phyloP scores from a whole-genome alignment of 2,797 vertebrate genomes.

The Ambastaia sidthimunki region DNA sequence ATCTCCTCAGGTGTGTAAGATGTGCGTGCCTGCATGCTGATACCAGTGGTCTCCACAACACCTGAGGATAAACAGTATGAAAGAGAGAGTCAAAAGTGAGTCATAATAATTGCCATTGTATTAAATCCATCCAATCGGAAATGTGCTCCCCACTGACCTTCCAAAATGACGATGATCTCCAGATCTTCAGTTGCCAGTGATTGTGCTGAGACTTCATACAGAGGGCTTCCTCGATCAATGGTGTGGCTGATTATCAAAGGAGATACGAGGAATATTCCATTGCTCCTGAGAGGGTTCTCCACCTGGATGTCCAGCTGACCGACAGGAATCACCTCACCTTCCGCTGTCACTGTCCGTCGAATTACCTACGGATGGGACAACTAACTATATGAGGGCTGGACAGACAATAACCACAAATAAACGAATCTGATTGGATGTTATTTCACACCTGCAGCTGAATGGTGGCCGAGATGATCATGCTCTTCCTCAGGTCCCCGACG shows the following conservation, averaged over 20 bases:
- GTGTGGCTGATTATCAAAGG: constrained; percentile 94
- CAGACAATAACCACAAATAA: not conserved
- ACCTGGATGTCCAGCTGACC: constrained; percentile 95
- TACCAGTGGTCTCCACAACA: constrained; percentile 96
- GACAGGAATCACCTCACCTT: constrained; percentile 95
- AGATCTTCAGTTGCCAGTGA: constrained; percentile 87
- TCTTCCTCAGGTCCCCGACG: constrained; percentile 93
- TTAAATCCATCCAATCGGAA: not conserved
- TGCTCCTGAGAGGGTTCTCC: constrained; percentile 94
- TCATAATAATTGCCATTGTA: not conserved
- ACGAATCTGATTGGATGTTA: not conserved
- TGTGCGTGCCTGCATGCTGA: constrained; percentile 94
- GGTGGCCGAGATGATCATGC: constrained; percentile 97
- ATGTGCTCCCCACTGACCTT: constrained; percentile 74
- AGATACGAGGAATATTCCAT: constrained; percentile 95
- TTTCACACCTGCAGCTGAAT: constrained; percentile 88
- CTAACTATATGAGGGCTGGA: not conserved
- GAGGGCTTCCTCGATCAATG: constrained; percentile 90
- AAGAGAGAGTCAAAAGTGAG: too few species aligned
- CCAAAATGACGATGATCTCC: constrained; percentile 94
- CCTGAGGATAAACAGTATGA: constrained; percentile 61
- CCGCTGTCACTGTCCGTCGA: constrained; percentile 87
- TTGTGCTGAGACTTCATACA: constrained; percentile 90
- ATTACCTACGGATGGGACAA: constrained; percentile 78
- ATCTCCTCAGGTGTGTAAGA: constrained; percentile 96